Percentiles rank a stretch among this genome's conserved stretches.
Conservation (phyloP, 1,140 invertebrate genomes). For the Lepidurus packardi region DNA sequence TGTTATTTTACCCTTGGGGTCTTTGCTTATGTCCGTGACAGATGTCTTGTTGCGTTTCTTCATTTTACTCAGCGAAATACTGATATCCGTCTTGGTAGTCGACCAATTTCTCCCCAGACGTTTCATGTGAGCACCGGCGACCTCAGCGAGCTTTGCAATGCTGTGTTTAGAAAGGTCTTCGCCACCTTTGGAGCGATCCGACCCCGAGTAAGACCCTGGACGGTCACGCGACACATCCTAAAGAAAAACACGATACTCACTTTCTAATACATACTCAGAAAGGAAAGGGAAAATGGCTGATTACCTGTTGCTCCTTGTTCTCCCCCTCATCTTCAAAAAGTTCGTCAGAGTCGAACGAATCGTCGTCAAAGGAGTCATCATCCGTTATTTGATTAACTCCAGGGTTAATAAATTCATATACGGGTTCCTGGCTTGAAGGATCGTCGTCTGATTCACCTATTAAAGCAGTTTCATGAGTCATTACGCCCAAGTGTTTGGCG, state of each 20-base stretch:
- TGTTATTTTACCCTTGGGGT: neutral
- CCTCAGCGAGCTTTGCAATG: conserved; percentile 27
- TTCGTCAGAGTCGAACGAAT: conserved; percentile 32
- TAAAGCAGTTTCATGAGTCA: neutral
- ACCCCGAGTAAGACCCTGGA: conserved; percentile 26
- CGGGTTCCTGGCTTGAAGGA: conserved; percentile 26
- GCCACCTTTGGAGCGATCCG: conserved; percentile 30
- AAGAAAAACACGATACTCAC: neutral
- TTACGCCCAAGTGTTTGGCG: neutral
- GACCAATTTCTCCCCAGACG: conserved; percentile 30
- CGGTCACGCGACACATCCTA: conserved; percentile 31
- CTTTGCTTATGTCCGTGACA: conserved; percentile 29
- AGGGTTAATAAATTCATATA: conserved; percentile 35
- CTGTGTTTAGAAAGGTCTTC: conserved; percentile 30
- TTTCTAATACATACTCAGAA: neutral
- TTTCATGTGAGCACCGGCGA: conserved; percentile 31
- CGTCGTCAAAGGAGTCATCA: conserved; percentile 25
- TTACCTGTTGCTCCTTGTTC: neutral
- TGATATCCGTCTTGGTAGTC: conserved; percentile 29
- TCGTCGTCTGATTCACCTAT: conserved; percentile 20
- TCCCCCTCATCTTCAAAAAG: conserved; percentile 19
- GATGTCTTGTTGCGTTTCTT: conserved; percentile 33
- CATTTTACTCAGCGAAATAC: conserved; percentile 32
- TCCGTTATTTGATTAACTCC: conserved; percentile 21
- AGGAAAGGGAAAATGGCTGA: neutral